phyloP scores from a whole-genome alignment of 2,113 vertebrate genomes.

The Alethe castanea region DNA sequence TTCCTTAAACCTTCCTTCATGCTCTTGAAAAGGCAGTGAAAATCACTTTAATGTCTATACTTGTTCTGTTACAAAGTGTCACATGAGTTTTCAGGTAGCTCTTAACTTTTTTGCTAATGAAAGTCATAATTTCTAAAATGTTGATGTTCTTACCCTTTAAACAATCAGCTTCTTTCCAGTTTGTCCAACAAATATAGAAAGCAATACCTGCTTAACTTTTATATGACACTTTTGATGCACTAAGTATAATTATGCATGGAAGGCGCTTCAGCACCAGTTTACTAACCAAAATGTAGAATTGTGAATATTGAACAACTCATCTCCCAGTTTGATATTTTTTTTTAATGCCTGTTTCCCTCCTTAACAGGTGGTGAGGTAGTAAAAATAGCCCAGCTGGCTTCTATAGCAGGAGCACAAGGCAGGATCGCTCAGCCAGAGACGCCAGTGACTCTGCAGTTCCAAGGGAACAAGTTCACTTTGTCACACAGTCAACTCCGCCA shows the following conservation, averaged over 20 bases:
- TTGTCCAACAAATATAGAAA: slow-evolving; percentile 47
- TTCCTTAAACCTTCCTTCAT: neutral
- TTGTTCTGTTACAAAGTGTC: slow-evolving; percentile 66
- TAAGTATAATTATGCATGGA: slow-evolving; percentile 79
- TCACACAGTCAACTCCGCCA: slow-evolving; percentile 91
- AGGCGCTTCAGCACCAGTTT: slow-evolving; percentile 70
- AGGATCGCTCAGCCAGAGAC: slow-evolving; percentile 88
- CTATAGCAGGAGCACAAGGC: slow-evolving; percentile 82
- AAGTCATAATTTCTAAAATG: slow-evolving; percentile 33
- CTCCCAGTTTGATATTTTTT: neutral
- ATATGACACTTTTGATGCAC: slow-evolving; percentile 71
- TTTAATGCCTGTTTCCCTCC: slow-evolving; percentile 14
- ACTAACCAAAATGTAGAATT: slow-evolving; percentile 73
- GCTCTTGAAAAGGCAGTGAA: slow-evolving; percentile 73
- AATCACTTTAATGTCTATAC: slow-evolving; percentile 57
- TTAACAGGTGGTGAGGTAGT: slow-evolving; percentile 86
- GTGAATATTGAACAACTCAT: neutral
- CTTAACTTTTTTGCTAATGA: slow-evolving; percentile 21
- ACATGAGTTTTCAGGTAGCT: slow-evolving; percentile 72
- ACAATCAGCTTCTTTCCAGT: slow-evolving; percentile 52
- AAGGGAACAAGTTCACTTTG: slow-evolving; percentile 92
- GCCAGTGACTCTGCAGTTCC: slow-evolving; percentile 91
- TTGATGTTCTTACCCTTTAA: slow-evolving; percentile 41
- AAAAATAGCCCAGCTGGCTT: slow-evolving; percentile 86
- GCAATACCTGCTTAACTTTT: slow-evolving; percentile 70